phyloP scores from a whole-genome alignment of 1,140 invertebrate genomes.

The Maniola jurtina region DNA sequence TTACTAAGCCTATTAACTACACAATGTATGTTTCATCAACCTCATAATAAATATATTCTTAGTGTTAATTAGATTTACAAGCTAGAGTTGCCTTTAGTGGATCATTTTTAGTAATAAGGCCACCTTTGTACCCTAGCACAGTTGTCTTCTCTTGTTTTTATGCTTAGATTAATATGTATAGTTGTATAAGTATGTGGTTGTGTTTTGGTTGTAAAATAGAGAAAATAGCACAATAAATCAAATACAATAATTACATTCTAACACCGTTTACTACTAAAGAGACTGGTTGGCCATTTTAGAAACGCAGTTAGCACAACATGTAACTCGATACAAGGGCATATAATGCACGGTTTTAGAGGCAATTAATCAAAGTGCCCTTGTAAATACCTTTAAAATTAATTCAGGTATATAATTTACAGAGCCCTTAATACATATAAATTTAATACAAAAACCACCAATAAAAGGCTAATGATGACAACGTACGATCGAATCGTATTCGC shows the following conservation, averaged over 20 bases:
- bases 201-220: too few species aligned
- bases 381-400: conserved; percentile 17
- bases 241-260: background rate
- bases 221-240: too few species aligned
- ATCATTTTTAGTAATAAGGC: too few species aligned
- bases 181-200: too few species aligned
- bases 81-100: too few species aligned
- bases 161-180: too few species aligned
- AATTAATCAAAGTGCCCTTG: conserved; percentile 4
- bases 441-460: conserved; percentile 25
- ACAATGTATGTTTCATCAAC: too few species aligned
- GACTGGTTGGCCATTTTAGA: background rate
- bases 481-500: conserved; percentile 6
- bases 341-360: background rate
- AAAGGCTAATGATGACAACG: conserved; percentile 30
- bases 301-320: background rate
- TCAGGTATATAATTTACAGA: conserved; percentile 21
- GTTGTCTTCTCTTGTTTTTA: too few species aligned
- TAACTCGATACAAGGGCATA: background rate
- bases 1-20: too few species aligned
- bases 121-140: too few species aligned
- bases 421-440: conserved; percentile 26
- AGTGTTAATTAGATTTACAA: too few species aligned
- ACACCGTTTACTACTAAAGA: background rate
- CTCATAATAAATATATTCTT: too few species aligned